phyloP scores from a whole-genome alignment of 2,888 invertebrate genomes.

The Caenorhabditis sp. region DNA sequence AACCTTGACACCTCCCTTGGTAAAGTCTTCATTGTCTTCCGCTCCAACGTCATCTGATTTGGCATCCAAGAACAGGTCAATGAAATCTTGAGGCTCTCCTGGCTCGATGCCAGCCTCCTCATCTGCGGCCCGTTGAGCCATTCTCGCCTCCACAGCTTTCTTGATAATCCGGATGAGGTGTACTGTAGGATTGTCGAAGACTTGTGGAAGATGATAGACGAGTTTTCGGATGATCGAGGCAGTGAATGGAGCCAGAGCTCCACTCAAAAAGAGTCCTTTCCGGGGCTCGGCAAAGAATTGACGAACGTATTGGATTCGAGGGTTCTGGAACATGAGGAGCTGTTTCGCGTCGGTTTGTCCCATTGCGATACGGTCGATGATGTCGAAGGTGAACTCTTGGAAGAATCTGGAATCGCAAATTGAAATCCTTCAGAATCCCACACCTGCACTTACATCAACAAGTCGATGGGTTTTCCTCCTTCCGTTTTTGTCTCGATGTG shows the following conservation, averaged over 20 bases:
- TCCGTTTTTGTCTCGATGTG: slow-evolving; percentile 82
- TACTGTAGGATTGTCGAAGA: too few relatives aligned
- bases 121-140: too few relatives aligned
- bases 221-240: too few relatives aligned
- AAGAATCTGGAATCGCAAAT: slow-evolving; percentile 70
- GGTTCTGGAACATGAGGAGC: slow-evolving; percentile 63
- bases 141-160: too few relatives aligned
- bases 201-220: too few relatives aligned
- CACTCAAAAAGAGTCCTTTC: too few relatives aligned
- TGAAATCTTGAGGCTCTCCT: slow-evolving; percentile 74
- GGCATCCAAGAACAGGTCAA: slow-evolving; percentile 78
- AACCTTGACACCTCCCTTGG: slow-evolving; percentile 40
- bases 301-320: background rate
- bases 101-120: slow-evolving; percentile 49
- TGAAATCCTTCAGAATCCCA: background rate
- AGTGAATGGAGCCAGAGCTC: too few relatives aligned
- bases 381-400: slow-evolving; percentile 85
- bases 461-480: slow-evolving; percentile 83
- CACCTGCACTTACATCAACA: slow-evolving; percentile 84
- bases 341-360: slow-evolving; percentile 74
- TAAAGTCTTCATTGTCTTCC: slow-evolving; percentile 33
- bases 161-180: too few relatives aligned
- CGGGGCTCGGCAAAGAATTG: too few relatives aligned
- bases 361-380: slow-evolving; percentile 85
- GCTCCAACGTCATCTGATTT: slow-evolving; percentile 53